Evolutionary conservation across 2,888 invertebrate species (phyloP).

Genomic region (Drosophila algonquin): DNA sequence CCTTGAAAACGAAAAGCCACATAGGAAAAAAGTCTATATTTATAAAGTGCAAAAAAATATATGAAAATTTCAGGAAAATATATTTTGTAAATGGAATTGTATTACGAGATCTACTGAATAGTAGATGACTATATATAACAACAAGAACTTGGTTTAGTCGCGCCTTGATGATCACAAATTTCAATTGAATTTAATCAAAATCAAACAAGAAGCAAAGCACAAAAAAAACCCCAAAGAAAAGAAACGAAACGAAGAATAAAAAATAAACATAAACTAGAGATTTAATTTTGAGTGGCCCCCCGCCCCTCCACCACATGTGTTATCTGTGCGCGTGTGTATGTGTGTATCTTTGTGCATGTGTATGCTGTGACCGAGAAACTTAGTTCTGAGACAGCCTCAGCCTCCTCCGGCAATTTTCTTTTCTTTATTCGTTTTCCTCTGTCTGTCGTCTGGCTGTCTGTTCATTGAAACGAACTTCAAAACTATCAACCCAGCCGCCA

Average conservation of each 20-base stretch:
- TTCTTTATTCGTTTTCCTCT: background rate
- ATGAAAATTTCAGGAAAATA: conserved; percentile 30
- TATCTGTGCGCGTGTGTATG: conserved; percentile 3
- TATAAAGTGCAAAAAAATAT: conserved; percentile 40
- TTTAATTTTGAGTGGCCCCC: conserved; percentile 79
- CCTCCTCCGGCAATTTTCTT: conserved; percentile 73
- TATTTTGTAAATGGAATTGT: background rate
- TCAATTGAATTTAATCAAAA: conserved; percentile 84
- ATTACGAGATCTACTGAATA: too few species aligned
- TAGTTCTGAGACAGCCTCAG: conserved; percentile 66
- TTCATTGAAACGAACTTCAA: conserved; percentile 78
- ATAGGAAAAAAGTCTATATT: conserved; percentile 23
- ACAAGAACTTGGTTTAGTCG: conserved; percentile 46
- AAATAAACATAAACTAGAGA: conserved; percentile 49
- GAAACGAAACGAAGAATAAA: conserved; percentile 13
- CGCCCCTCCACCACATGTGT: conserved; percentile 21
- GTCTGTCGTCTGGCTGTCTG: conserved; percentile 22
- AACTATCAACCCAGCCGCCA: conserved; percentile 48
- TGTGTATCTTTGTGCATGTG: conserved; percentile 22
- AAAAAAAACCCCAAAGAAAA: conserved; percentile 22
- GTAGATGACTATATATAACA: conserved; percentile 29
- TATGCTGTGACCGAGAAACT: conserved; percentile 44
- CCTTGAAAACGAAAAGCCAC: conserved; percentile 30
- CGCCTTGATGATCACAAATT: conserved; percentile 80
- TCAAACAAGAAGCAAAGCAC: conserved; percentile 73